A percentile compares a stretch with the other conserved stretches of the same genome.
These are phyloP conservation scores for Ciconia nigra DNA, from an alignment of 2,797 vertebrate genomes.

Conservation along the genomic window DNA sequence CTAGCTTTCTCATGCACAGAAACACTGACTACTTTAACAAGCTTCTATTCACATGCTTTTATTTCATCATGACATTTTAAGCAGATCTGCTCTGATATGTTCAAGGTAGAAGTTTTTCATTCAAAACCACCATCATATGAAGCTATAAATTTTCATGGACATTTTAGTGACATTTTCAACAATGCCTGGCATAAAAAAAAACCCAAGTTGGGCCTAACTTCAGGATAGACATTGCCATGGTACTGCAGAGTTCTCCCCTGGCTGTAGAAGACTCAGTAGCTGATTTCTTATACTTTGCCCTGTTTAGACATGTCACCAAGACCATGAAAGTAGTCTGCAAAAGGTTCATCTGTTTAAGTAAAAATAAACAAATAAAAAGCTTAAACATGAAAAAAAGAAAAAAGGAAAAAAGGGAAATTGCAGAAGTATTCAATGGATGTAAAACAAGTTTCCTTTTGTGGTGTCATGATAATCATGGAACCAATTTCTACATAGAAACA, in stretches of 20 bases:
- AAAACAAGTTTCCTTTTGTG: neutral
- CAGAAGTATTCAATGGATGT: neutral
- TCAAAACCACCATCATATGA: neutral
- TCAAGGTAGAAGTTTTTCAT: neutral
- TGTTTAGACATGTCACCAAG: neutral
- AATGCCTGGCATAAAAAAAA: neutral
- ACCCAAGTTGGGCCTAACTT: neutral
- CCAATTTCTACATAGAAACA: neutral
- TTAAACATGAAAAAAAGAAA: neutral
- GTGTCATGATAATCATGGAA: neutral
- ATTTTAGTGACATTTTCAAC: neutral
- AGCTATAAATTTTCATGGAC: neutral
- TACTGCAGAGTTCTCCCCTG: neutral
- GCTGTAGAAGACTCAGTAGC: neutral
- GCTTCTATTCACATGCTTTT: neutral
- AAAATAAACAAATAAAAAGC: neutral
- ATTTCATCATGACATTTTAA: neutral
- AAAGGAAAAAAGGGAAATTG: accelerated
- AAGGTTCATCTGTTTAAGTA: neutral
- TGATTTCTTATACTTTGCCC: neutral
- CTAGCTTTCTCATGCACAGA: neutral
- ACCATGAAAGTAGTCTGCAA: neutral
- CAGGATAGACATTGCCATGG: neutral
- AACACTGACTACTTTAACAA: neutral
- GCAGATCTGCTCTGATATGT: neutral